Percentiles rank a stretch among this genome's conserved stretches.
These are phyloP conservation scores for Caranx melampygus DNA, from an alignment of 2,113 vertebrate genomes.

Conservation along the genomic window DNA sequence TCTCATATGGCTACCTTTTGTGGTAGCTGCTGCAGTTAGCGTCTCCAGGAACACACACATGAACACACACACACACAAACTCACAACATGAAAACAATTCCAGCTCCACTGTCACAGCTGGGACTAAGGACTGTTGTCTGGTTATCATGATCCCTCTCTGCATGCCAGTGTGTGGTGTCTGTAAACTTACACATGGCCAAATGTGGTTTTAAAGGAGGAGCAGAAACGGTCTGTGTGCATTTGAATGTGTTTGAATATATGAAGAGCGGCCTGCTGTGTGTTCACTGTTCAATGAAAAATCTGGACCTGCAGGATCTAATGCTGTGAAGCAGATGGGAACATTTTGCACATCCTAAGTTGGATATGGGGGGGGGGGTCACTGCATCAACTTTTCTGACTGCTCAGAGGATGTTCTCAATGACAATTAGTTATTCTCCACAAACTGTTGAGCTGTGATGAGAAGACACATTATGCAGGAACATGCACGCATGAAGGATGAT, in stretches of 20 bases:
- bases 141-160: neutral
- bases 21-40: too few relatives aligned
- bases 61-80: too few relatives aligned
- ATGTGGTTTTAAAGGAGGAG: neutral
- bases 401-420: neutral
- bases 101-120: too few relatives aligned
- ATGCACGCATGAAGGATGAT: neutral
- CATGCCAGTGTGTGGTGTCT: neutral
- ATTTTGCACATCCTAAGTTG: neutral
- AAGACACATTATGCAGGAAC: neutral
- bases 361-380: neutral
- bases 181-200: neutral
- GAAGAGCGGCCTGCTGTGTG: neutral
- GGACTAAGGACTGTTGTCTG: constrained; percentile 6
- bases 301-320: neutral
- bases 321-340: constrained; percentile 3
- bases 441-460: neutral
- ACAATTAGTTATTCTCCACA: neutral
- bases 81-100: too few relatives aligned
- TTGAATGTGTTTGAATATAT: neutral
- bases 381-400: neutral
- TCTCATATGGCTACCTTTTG: too few relatives aligned
- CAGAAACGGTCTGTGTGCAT: neutral
- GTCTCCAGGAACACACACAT: too few relatives aligned
- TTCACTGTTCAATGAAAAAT: neutral